Evolutionary conservation across 2,113 vertebrate genomes (phyloP), one percentile per base, ranked within the genome.

Genomic region (Atlantisia rogersi): DNA sequence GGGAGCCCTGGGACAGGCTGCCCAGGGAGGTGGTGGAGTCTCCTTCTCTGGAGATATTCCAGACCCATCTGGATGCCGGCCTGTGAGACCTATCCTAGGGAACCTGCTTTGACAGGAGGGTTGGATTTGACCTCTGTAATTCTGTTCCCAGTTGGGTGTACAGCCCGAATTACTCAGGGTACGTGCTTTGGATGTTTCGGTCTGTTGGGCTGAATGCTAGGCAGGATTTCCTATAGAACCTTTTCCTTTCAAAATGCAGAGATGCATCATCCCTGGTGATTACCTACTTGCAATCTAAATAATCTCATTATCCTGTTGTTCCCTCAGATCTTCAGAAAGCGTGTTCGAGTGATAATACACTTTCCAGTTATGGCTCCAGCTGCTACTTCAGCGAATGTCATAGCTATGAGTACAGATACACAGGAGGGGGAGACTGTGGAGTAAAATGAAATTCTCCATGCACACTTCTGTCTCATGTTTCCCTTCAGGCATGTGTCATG

Each of bases 231-330:
- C 28, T 53, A 1, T 4, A 52, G n/a, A 86, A 37, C 37, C 1
- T 35, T 74, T 95, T 62, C 37, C 48, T 60, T 77, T 74, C 15
- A 89, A 46, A 94, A 58, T 35, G 42, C 9, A 52, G 85, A 69
- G 50, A 28, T 60, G 31, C 16, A 7, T 94, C 37, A 46, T 77
- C 67, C 76, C 63, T 71, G n/a, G 60, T 77, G 52, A 59, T 94
- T 76, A 84, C 64, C 74, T 76, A 9, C 75, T 85, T 90, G 62
- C 56, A 75, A 86, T 75, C 35, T 56, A 70, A 75, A 69, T 82
- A 88, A 96, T 88, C 46, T 88, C 32, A 60, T 93, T 82, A 91
- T 77, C 25, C 35, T 70, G 1, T 83, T 94, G 26, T 86, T 94
- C 65, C 79, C 55, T 90, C 40, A n/a, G 67, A 50, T 85, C 20